Evolutionary conservation across 2,113 vertebrate genomes (phyloP).

Genomic region (Hydropotes inermis): DNA sequence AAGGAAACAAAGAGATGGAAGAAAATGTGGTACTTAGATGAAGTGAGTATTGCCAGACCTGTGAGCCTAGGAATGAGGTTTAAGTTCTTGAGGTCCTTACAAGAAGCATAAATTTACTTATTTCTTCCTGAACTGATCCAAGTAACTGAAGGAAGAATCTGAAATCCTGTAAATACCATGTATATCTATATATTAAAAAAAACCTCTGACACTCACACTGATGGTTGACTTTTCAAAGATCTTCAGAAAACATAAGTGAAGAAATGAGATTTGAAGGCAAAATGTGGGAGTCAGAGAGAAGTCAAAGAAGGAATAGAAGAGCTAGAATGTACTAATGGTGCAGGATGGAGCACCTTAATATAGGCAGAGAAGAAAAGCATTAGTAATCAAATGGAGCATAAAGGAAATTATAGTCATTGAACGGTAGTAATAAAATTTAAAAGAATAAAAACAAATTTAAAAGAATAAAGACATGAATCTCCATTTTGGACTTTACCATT

Average conservation of each 20-base stretch:
- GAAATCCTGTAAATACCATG: not conserved
- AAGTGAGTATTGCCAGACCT: not conserved
- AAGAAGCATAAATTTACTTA: not conserved
- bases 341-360: not conserved
- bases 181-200: not conserved
- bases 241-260: not conserved
- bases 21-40: constrained; percentile 58
- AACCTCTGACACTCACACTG: not conserved
- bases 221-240: not conserved
- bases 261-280: not conserved
- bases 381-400: not conserved
- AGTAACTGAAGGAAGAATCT: not conserved
- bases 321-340: not conserved
- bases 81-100: not conserved
- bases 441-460: not conserved
- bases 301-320: not conserved
- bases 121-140: not conserved
- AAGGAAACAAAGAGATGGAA: constrained; percentile 61
- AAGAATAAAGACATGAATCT: not conserved
- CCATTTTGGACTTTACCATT: not conserved
- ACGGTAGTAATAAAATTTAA: not conserved
- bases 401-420: not conserved
- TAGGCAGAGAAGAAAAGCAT: not conserved
- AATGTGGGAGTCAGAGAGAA: not conserved
- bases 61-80: constrained; percentile 21